phyloP scores from a whole-genome alignment of 1,140 invertebrate species.

The Papilio polyxenes region DNA sequence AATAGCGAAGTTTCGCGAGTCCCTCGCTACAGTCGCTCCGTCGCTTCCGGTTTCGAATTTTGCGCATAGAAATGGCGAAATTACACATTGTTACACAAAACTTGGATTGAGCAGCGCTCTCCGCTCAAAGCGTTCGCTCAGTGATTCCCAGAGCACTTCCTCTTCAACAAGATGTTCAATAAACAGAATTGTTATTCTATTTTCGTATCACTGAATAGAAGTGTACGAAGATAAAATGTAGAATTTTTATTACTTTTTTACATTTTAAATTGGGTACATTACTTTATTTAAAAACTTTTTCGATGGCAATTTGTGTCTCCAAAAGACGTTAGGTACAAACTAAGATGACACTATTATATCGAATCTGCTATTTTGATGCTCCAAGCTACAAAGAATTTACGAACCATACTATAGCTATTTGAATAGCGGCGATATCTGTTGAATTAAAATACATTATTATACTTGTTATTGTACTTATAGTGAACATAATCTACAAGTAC shows the following conservation, averaged over 20 bases:
- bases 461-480: not conserved
- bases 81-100: conserved; percentile 79
- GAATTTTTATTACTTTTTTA: conserved; percentile 11
- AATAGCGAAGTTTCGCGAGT: conserved; percentile 67
- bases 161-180: conserved; percentile 62
- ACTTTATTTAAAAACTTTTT: not conserved
- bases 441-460: too few species aligned
- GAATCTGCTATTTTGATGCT: not conserved
- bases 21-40: conserved; percentile 56
- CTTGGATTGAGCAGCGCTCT: conserved; percentile 72
- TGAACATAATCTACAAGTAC: not conserved
- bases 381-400: not conserved
- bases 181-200: conserved; percentile 62
- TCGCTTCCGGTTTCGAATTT: conserved; percentile 69
- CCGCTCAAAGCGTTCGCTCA: conserved; percentile 61
- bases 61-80: conserved; percentile 79
- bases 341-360: not conserved
- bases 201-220: conserved; percentile 51
- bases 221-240: conserved; percentile 38
- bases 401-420: too few species aligned
- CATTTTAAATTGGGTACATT: conserved; percentile 14
- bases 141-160: conserved; percentile 64
- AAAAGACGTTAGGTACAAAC: too few species aligned
- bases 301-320: not conserved
- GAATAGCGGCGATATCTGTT: too few species aligned